Percentiles rank a stretch among this genome's conserved stretches.
These are phyloP conservation scores for Drosophila nebulosa DNA, from an alignment of 1,140 invertebrate genomes.

Conservation along the genomic window DNA sequence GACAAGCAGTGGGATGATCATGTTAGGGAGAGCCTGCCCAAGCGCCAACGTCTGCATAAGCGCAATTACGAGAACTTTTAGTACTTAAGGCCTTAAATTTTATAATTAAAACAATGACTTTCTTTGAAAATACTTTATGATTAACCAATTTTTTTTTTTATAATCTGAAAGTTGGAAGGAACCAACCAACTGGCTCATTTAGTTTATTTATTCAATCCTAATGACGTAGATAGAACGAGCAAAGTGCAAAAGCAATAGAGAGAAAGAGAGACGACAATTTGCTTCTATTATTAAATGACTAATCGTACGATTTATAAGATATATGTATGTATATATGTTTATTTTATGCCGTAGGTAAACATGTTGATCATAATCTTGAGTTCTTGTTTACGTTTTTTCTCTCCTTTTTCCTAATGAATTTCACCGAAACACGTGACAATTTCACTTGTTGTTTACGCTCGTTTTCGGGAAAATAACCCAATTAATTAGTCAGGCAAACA, in stretches of 20 bases:
- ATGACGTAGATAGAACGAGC: neutral
- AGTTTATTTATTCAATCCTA: neutral
- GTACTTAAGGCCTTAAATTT: neutral
- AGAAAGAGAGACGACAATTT: neutral
- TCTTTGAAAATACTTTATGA: neutral
- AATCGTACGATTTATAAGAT: neutral
- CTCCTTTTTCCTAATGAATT: slow-evolving; percentile 30
- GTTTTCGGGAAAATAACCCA: slow-evolving; percentile 29
- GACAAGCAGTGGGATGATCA: neutral
- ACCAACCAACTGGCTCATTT: too few species aligned
- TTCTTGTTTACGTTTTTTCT: slow-evolving; percentile 25
- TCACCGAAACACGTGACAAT: slow-evolving; percentile 40
- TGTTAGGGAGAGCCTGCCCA: neutral
- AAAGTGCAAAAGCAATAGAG: neutral
- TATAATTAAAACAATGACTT: too few species aligned
- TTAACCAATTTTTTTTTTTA: neutral
- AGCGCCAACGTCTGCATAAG: neutral
- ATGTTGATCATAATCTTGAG: slow-evolving; percentile 56
- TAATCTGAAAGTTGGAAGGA: too few species aligned
- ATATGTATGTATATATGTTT: neutral
- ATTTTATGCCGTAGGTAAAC: slow-evolving; percentile 36
- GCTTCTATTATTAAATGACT: neutral
- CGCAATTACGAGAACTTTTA: neutral
- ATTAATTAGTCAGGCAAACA: neutral
- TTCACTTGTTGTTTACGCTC: slow-evolving; percentile 46